Evolutionary conservation across 1,140 invertebrate genomes (phyloP).

Genomic region (Gerris buenoi): DNA sequence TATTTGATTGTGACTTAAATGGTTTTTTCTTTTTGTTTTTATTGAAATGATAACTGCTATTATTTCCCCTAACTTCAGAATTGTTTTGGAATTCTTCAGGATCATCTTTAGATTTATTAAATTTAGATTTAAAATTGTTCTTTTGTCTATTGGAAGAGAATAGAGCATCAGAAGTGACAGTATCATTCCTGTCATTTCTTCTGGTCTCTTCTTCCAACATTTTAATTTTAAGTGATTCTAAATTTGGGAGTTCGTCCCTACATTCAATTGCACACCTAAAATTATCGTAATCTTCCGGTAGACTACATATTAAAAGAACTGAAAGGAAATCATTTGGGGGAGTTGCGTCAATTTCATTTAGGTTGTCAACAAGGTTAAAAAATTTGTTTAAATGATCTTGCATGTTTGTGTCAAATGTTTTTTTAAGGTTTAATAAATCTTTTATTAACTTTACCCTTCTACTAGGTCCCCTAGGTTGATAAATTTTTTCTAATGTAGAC

Average conservation of each 20-base stretch:
- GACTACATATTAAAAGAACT: not conserved
- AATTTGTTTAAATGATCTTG: not conserved
- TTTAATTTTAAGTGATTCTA: not conserved
- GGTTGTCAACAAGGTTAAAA: not conserved
- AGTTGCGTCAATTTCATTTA: not conserved
- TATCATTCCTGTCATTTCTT: not conserved
- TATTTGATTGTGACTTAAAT: not conserved
- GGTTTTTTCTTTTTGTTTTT: not conserved
- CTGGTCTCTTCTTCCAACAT: not conserved
- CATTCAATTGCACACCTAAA: not conserved
- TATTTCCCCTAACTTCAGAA: no score
- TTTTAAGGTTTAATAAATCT: not conserved
- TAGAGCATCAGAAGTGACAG: not conserved
- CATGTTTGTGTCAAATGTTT: not conserved
- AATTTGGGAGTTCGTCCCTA: not conserved
- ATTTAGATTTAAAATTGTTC: not conserved
- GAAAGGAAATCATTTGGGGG: not conserved
- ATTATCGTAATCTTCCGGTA: not conserved
- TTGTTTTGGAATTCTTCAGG: no score
- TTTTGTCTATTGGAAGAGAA: not conserved
- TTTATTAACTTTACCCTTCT: not conserved
- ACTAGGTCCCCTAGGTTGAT: no score
- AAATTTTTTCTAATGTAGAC: no score
- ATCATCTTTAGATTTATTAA: no score
- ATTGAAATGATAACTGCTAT: not conserved